phyloP scores from a whole-genome alignment of 2,113 vertebrate genomes.

The Phainopepla nitens region DNA sequence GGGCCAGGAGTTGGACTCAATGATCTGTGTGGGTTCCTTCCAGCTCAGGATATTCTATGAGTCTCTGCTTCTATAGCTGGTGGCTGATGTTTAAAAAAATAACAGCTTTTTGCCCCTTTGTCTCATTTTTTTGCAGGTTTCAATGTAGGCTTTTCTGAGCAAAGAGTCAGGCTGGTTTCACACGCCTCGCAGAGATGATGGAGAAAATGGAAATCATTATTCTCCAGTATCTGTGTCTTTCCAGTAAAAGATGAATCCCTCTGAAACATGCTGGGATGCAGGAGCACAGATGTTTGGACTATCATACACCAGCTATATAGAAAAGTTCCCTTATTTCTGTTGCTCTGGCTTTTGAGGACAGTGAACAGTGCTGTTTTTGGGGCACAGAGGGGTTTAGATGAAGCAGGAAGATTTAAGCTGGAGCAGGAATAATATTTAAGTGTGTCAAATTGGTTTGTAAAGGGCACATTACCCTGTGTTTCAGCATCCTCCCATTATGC shows the following conservation, averaged over 20 bases:
- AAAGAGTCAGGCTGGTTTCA: not conserved
- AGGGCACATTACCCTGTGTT: not conserved
- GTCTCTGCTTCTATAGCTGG: not conserved
- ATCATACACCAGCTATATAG: not conserved
- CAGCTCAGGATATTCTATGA: not conserved
- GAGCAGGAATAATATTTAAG: not conserved
- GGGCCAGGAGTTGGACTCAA: not conserved
- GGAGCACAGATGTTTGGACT: not conserved
- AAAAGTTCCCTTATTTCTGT: not conserved
- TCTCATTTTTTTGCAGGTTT: not conserved
- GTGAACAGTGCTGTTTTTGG: not conserved
- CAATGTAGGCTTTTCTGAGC: not conserved
- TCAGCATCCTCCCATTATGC: not conserved
- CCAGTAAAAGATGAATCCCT: not conserved
- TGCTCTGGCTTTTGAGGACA: not conserved
- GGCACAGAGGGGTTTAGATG: not conserved
- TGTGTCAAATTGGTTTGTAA: not conserved
- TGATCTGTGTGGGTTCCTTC: not conserved
- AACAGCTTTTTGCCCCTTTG: not conserved
- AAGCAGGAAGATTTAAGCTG: not conserved
- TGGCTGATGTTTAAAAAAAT: not conserved
- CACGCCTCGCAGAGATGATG: not conserved
- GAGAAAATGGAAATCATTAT: not conserved
- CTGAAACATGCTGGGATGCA: not conserved
- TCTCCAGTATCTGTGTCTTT: not conserved